These are phyloP conservation scores for Philotrypesis tridentata DNA, from an alignment of 1,140 invertebrate species.

Conservation along the genomic window DNA sequence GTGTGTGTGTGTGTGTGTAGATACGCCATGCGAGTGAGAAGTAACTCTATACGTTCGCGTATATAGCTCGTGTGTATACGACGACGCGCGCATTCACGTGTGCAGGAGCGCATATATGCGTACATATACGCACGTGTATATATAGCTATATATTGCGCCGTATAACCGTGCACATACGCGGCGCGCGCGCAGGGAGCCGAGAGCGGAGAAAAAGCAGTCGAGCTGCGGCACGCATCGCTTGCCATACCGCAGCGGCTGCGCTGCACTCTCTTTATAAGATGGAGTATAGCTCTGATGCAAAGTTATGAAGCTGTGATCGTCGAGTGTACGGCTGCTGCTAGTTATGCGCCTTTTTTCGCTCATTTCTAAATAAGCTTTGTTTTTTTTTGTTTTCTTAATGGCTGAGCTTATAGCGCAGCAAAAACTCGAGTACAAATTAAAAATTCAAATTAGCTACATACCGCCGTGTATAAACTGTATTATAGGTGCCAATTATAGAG, in stretches of 20 bases:
- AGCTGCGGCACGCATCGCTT: background rate
- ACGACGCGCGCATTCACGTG: slow-evolving; percentile 9
- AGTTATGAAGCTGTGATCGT: background rate
- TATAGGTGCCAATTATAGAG: background rate
- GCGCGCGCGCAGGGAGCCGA: background rate
- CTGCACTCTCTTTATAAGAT: background rate
- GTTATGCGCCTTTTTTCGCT: too few species aligned
- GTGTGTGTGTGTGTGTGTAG: too few species aligned
- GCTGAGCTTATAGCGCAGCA: too few species aligned
- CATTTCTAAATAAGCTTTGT: background rate
- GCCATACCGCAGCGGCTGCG: background rate
- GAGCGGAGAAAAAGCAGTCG: background rate
- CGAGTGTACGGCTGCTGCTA: too few species aligned
- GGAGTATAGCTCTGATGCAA: background rate
- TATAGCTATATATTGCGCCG: too few species aligned
- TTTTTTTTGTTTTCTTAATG: background rate
- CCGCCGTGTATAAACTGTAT: background rate
- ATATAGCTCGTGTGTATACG: slow-evolving; percentile 1
- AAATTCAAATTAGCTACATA: background rate
- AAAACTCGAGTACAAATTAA: background rate
- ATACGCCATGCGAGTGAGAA: too few species aligned
- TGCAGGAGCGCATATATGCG: background rate
- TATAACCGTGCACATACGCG: too few species aligned
- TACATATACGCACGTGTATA: too few species aligned
- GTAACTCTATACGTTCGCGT: slow-evolving; percentile 47